Evolutionary conservation across 2,888 invertebrate species (phyloP), one percentile per base, ranked within the genome.

Genomic region (Caenorhabditis uteleia): DNA sequence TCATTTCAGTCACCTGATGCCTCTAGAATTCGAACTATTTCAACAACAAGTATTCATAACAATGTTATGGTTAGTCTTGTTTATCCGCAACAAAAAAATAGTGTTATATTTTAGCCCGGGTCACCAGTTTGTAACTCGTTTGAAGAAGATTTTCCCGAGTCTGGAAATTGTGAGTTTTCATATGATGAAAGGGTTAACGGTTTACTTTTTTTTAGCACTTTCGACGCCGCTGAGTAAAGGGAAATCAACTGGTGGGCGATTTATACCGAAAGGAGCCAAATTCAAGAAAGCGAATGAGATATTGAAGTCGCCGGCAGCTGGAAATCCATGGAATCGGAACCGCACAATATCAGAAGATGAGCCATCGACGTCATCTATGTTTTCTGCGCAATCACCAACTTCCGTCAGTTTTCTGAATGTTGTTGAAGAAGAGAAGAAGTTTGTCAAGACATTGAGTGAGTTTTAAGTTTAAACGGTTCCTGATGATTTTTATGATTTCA

Each of bases 101-200:
- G 23, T 16, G 16, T n/a, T 33, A 33, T 20, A 45, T 10, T 33
- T 33, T 29, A 26, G 27, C 3, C 31, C 33, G 29, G 4, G 12
- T 21, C 10, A 23, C 23, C n/a, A n/a, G n/a, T n/a, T n/a, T n/a
- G n/a, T n/a, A n/a, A n/a, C n/a, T n/a, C n/a, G n/a, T n/a, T n/a
- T n/a, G 31, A 31, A 33, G 55, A 55, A 14, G 61, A 61, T 34
- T 61, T 61, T 38, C 61, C 61, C 0, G 51, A 43, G 23, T 48
- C 39, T 7, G 39, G 20, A 20, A 39, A 6, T 38, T 48, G 38
- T 42, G 8, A 12, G 18, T 6, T 16, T 23, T 25, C 2, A 21
- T 27, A 42, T 25, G 16, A 16, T 14, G 27, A 44, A 44, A 44
- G 12, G 5, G 18, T 25, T 7, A 26, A 23, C 12, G 26, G 3